Evolutionary conservation across 1,140 invertebrate genomes (phyloP).

Genomic region (Calliopsis andreniformis): DNA sequence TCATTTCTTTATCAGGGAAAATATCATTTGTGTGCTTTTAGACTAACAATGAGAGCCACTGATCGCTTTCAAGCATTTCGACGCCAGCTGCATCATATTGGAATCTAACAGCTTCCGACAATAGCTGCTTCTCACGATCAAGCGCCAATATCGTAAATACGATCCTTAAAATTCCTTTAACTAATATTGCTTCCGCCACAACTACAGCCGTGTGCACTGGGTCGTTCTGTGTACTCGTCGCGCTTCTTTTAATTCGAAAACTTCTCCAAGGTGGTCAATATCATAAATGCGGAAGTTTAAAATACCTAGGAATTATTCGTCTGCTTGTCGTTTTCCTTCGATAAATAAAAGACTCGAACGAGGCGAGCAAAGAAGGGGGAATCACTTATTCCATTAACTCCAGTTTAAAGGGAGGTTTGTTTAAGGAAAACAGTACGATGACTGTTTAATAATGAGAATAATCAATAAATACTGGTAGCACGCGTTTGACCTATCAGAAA

Average conservation of each 20-base stretch:
- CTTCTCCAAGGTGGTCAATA: background rate
- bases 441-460: no score
- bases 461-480: no score
- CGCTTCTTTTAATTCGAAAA: slow-evolving; percentile 19
- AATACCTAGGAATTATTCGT: slow-evolving; percentile 16
- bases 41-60: slow-evolving; percentile 28
- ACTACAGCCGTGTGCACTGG: slow-evolving; percentile 11
- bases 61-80: slow-evolving; percentile 11
- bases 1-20: background rate
- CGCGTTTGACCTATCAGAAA: no score
- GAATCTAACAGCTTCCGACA: slow-evolving; percentile 15
- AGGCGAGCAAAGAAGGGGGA: no score
- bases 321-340: background rate
- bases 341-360: slow-evolving; percentile 6
- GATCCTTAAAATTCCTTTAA: slow-evolving; percentile 29
- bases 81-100: slow-evolving; percentile 44
- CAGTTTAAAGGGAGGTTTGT: no score
- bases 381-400: no score
- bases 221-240: background rate
- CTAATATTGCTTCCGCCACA: slow-evolving; percentile 50
- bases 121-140: slow-evolving; percentile 48
- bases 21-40: slow-evolving; percentile 3
- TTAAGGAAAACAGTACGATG: no score
- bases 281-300: background rate
- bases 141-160: slow-evolving; percentile 53